These are phyloP conservation scores for Galeopterus variegatus DNA, from an alignment of 2,113 vertebrate genomes.

Conservation along the genomic window DNA sequence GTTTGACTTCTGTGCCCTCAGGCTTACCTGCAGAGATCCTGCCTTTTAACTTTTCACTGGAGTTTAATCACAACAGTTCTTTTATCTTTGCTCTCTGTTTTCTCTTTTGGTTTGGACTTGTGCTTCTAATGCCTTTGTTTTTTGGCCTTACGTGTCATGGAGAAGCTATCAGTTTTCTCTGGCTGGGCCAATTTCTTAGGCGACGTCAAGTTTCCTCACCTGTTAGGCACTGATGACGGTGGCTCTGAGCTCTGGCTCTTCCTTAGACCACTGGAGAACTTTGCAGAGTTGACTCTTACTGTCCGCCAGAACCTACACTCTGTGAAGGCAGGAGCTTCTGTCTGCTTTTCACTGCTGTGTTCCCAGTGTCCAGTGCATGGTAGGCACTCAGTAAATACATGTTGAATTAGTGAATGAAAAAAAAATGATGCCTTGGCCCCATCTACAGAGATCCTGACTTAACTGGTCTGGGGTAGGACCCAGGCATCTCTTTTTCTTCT, in stretches of 20 bases:
- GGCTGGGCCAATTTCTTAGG: neutral
- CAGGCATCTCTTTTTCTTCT: neutral
- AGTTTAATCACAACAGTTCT: neutral
- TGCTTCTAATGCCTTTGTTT: slow-evolving; percentile 1
- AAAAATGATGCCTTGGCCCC: neutral
- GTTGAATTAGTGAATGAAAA: neutral
- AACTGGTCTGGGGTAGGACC: neutral
- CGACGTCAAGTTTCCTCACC: neutral
- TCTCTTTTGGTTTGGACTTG: neutral
- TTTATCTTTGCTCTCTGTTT: neutral
- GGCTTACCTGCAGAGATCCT: neutral
- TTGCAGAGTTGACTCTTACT: neutral
- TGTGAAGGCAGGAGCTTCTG: neutral
- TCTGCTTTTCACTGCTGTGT: neutral
- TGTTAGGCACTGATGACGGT: neutral
- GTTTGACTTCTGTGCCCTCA: neutral
- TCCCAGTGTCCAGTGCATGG: neutral
- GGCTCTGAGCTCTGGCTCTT: neutral
- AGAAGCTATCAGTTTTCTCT: neutral
- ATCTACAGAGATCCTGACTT: neutral
- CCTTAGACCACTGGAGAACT: neutral
- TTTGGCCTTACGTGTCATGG: neutral
- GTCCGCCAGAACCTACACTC: neutral
- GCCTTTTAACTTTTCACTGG: neutral
- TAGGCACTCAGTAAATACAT: neutral